Evolutionary conservation across 2,888 invertebrate genomes (phyloP).

Genomic region (Eupelmus urozonus): DNA sequence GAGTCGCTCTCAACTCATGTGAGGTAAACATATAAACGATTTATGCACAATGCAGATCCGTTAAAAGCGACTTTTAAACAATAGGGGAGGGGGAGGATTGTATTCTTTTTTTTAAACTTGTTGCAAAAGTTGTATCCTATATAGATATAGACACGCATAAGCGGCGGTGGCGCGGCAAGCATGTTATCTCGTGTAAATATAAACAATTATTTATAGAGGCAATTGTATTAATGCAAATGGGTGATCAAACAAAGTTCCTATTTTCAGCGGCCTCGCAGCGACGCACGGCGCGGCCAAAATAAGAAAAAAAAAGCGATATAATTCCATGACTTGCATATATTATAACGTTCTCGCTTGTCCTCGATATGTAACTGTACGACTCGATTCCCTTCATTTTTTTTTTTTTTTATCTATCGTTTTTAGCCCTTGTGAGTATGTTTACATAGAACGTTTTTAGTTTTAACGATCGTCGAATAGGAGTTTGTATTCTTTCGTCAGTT

Average conservation of each 20-base stretch:
- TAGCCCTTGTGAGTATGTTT: not conserved
- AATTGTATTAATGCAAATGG: conserved; percentile 63
- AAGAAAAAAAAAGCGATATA: conserved; percentile 62
- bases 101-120: conserved; percentile 12
- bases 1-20: not conserved
- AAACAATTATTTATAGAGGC: conserved; percentile 52
- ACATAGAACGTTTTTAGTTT: not conserved
- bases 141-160: too few species aligned
- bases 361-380: conserved; percentile 46
- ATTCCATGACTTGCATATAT: conserved; percentile 52
- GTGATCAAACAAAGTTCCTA: conserved; percentile 77
- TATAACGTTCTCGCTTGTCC: conserved; percentile 58
- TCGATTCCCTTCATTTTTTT: not conserved
- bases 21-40: not conserved
- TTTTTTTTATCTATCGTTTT: not conserved
- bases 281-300: conserved; percentile 60
- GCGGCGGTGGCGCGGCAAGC: conserved; percentile 19
- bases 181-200: conserved; percentile 56
- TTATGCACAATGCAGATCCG: not conserved
- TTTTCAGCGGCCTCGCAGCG: conserved; percentile 70
- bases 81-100: too few species aligned
- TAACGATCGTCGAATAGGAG: conserved; percentile 11
- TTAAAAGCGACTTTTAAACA: not conserved
- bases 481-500: conserved; percentile 8
- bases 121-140: conserved; percentile 17